Conservation (phyloP, 2,797 vertebrate genomes). For the Ataeniobius toweri region DNA sequence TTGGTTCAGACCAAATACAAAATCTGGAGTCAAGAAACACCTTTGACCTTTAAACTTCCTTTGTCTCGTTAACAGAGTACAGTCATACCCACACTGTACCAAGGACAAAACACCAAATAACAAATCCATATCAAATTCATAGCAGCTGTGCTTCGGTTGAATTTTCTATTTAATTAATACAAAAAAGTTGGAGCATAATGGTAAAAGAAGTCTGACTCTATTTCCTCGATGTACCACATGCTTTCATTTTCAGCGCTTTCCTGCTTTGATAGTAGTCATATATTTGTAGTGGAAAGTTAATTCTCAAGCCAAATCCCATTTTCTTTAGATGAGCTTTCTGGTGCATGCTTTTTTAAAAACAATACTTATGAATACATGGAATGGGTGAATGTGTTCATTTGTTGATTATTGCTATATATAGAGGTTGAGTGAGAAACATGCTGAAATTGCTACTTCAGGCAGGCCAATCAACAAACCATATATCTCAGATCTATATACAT, state of each 20-base stretch:
- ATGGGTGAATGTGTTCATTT: constrained; percentile 61
- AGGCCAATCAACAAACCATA: constrained; percentile 37
- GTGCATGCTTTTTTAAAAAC: constrained; percentile 26
- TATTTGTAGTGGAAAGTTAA: constrained; percentile 58
- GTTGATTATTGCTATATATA: constrained; percentile 30
- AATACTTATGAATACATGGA: constrained; percentile 56
- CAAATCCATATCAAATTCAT: constrained; percentile 3
- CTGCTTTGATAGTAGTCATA: constrained; percentile 52
- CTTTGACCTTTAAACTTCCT: neutral
- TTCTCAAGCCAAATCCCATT: constrained; percentile 72
- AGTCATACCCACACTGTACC: neutral
- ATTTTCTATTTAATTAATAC: constrained; percentile 26
- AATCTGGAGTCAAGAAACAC: neutral
- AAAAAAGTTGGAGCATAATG: neutral
- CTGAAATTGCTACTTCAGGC: constrained; percentile 32
- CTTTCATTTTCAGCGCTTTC: constrained; percentile 50
- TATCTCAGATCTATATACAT: constrained; percentile 29
- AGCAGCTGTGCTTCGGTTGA: constrained; percentile 24
- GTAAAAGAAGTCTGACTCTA: constrained; percentile 20
- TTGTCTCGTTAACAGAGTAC: neutral
- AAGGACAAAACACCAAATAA: neutral
- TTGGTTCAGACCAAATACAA: neutral
- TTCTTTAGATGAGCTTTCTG: constrained; percentile 44
- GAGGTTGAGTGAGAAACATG: constrained; percentile 35
- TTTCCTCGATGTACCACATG: constrained; percentile 51